Evolutionary conservation across 2,113 vertebrate genomes (phyloP).

Genomic region (Dicrurus megarhynchus): DNA sequence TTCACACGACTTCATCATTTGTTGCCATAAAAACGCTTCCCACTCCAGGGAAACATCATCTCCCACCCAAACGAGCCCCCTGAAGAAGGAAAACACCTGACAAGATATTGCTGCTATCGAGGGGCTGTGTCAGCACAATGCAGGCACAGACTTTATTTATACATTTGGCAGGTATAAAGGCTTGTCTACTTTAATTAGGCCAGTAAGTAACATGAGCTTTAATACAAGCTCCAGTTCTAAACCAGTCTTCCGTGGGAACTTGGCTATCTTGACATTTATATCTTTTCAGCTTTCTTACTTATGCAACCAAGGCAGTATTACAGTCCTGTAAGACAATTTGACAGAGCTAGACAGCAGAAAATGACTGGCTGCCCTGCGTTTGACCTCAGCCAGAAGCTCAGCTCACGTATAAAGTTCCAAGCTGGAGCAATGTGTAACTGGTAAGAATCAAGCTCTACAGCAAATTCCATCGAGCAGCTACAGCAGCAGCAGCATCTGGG

Average conservation of each 20-base stretch:
- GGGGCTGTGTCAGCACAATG: conserved; percentile 38
- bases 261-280: conserved; percentile 71
- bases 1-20: conserved; percentile 35
- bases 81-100: conserved; percentile 61
- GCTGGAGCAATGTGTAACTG: conserved; percentile 51
- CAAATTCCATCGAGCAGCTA: conserved; percentile 45
- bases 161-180: conserved; percentile 63
- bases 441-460: conserved; percentile 54
- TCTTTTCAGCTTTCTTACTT: conserved; percentile 72
- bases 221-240: conserved; percentile 64
- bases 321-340: conserved; percentile 60
- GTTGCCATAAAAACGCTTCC: conserved; percentile 61
- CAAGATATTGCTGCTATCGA: conserved; percentile 41
- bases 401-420: conserved; percentile 53
- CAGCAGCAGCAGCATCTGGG: conserved; percentile 35
- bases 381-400: conserved; percentile 64
- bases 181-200: conserved; percentile 74
- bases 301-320: conserved; percentile 64
- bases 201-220: conserved; percentile 67
- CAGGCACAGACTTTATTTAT: conserved; percentile 68
- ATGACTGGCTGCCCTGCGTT: conserved; percentile 58
- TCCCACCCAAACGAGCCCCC: conserved; percentile 25
- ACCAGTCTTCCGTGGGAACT: conserved; percentile 67
- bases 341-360: conserved; percentile 69
- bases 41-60: conserved; percentile 32